These are phyloP conservation scores for Heliconius hewitsoni DNA, from an alignment of 1,140 invertebrate genomes.

Conservation along the genomic window DNA sequence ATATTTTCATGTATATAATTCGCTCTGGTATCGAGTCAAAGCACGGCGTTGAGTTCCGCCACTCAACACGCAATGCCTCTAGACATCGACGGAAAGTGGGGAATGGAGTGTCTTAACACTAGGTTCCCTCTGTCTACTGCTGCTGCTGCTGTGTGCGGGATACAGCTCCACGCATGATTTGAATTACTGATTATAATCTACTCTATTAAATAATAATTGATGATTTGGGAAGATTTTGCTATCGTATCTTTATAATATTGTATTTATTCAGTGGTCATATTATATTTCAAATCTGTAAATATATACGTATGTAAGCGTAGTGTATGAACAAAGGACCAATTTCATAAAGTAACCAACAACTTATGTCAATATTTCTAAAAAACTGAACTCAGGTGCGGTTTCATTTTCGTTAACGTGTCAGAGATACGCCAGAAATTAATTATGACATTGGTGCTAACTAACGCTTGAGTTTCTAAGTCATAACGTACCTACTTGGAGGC, in stretches of 20 bases:
- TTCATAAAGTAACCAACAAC: background rate
- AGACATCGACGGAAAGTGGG: too few species aligned
- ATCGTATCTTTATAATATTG: too few species aligned
- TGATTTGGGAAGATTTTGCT: background rate
- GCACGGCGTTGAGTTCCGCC: too few species aligned
- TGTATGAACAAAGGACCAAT: background rate
- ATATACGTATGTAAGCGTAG: too few species aligned
- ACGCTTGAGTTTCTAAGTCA: slow-evolving; percentile 32
- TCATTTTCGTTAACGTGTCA: slow-evolving; percentile 41
- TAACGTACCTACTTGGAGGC: background rate
- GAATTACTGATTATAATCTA: background rate
- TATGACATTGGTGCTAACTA: slow-evolving; percentile 44
- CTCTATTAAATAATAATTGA: background rate
- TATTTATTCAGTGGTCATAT: too few species aligned
- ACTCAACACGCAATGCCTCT: too few species aligned
- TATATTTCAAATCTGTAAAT: too few species aligned
- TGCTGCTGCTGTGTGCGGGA: too few species aligned
- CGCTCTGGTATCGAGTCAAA: too few species aligned
- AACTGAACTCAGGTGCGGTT: slow-evolving; percentile 8
- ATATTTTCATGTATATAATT: background rate
- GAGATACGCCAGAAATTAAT: slow-evolving; percentile 39
- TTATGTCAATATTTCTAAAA: background rate
- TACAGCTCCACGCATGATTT: too few species aligned
- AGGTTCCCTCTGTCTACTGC: too few species aligned
- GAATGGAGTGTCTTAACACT: too few species aligned